Base-by-base conservation (phyloP, 2,113 vertebrate genomes). In the Nicator chloris region DNA sequence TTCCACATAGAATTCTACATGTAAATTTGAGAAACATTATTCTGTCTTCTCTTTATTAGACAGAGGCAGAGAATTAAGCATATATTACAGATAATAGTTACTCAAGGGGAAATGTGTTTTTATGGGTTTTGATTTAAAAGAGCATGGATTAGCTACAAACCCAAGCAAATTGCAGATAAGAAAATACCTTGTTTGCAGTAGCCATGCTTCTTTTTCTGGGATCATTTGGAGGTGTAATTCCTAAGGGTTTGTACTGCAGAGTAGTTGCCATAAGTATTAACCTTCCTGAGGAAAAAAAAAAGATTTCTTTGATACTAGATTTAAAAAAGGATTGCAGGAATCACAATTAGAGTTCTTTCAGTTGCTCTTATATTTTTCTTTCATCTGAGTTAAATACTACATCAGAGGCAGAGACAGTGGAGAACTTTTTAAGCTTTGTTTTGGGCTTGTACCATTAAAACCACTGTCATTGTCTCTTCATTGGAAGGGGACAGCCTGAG, bases 11-110 rank as follows among this genome's bases (percentile, higher is more conserved):
- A 94, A 73, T 82, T 70, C 30, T 90, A 53, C 57, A 63, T 6
- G 4, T 66, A 82, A 80, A 85, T 75, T 30, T 66, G 33, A 83
- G 54, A 84, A 72, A 86, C 59, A 71, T 84, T 91, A 50, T 82
- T 92, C 50, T 64, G 37, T 91, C 49, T 80, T 82, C 63, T 21
- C 57, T 83, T 66, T 86, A 79, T 83, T 87, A 92, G 39, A 73
- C 15, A 76, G 64, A 86, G 63, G 45, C 59, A 93, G 83, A 81
- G 19, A 91, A 94, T 92, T 93, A 93, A 86, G 72, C 66, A 30
- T 90, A 28, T 71, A 40, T 89, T 85, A 57, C 44, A 91, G 64
- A 47, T 72, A 92, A 76, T 42, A 61, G 47, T 89, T 90, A 82
- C 71, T 76, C 23, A 40, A 66, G 26, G 61, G 60, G 23, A 33